phyloP scores from a whole-genome alignment of 2,113 vertebrate genomes.

The Macaca fascicularis region DNA sequence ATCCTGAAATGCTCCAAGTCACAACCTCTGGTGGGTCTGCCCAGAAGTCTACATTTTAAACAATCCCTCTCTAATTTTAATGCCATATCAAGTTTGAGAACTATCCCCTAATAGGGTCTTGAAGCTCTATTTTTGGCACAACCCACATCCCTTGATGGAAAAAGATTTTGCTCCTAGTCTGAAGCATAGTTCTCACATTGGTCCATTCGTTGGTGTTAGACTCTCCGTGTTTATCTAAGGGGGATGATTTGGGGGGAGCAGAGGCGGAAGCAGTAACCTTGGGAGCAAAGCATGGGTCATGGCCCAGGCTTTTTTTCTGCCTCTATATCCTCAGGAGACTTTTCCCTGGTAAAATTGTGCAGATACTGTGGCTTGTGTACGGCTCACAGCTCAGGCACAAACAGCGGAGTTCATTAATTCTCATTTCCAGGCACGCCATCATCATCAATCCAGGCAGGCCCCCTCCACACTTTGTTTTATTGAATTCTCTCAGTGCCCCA shows the following conservation, averaged over 20 bases:
- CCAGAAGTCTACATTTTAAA: neutral
- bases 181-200: too few relatives aligned
- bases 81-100: neutral
- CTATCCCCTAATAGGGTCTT: neutral
- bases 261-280: neutral
- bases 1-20: neutral
- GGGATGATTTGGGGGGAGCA: too few relatives aligned
- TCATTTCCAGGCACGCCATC: too few relatives aligned
- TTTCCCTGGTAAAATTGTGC: too few relatives aligned
- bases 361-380: neutral
- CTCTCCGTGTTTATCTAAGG: neutral
- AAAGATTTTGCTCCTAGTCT: neutral
- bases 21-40: neutral
- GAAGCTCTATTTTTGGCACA: too few relatives aligned
- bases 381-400: neutral
- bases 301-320: neutral
- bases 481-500: neutral
- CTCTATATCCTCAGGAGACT: neutral
- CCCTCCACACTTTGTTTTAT: neutral
- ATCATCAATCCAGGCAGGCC: neutral
- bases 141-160: neutral
- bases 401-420: neutral
- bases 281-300: neutral
- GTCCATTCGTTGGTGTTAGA: neutral
- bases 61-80: neutral